Evolutionary conservation across 2,888 invertebrate species (phyloP).

Genomic region (Drosophila histrio): DNA sequence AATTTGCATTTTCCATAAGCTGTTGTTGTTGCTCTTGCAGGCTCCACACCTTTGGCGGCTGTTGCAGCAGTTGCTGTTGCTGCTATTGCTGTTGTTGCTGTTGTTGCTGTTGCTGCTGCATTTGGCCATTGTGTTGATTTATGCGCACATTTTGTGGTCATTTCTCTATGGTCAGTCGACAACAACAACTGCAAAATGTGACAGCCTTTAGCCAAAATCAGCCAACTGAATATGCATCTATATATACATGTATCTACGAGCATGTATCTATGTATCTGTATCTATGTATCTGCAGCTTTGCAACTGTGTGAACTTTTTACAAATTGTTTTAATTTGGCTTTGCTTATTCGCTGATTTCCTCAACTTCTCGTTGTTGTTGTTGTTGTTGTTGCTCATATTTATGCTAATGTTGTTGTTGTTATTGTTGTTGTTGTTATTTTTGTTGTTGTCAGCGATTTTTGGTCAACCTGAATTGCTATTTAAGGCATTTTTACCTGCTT

Average conservation of each 20-base stretch:
- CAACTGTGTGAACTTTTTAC: conserved; percentile 55
- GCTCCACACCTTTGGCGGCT: conserved; percentile 60
- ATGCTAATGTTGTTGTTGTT: conserved; percentile 30
- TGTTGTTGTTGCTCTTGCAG: conserved; percentile 32
- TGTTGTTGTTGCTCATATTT: conserved; percentile 31
- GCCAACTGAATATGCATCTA: conserved; percentile 46
- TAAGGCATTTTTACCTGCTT: conserved; percentile 59
- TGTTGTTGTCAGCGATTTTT: conserved; percentile 29
- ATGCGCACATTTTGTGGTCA: conserved; percentile 75
- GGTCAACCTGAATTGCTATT: conserved; percentile 54
- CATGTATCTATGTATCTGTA: conserved; percentile 5
- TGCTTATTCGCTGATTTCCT: conserved; percentile 25
- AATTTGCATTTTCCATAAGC: conserved; percentile 63
- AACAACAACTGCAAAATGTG: conserved; percentile 57
- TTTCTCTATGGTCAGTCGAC: conserved; percentile 61
- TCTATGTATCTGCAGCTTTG: conserved; percentile 22
- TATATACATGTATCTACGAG: not conserved
- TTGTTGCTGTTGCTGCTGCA: conserved; percentile 43
- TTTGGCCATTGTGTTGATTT: conserved; percentile 73
- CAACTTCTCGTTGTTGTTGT: conserved; percentile 5
- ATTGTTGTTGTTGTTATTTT: conserved; percentile 12
- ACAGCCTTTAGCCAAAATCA: conserved; percentile 74
- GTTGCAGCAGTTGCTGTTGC: conserved; percentile 38
- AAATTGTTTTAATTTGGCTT: conserved; percentile 61
- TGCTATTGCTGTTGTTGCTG: conserved; percentile 29